Evolutionary conservation across 1,140 invertebrate genomes (phyloP), one percentile per base, ranked within the genome.

Genomic region (Coptotermes formosanus): DNA sequence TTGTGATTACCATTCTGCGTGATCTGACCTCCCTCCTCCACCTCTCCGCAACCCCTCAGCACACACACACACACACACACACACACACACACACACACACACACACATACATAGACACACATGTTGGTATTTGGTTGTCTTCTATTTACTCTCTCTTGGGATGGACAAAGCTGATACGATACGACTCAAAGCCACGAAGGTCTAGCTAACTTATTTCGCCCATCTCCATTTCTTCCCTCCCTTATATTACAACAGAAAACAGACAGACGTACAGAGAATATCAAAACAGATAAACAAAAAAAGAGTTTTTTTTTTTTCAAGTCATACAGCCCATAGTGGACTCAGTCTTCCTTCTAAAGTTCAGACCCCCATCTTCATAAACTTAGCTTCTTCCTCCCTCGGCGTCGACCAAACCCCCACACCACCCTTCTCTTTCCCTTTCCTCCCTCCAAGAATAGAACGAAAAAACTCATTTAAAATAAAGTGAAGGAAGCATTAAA

Each of bases 1-100:
- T 91, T 91, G 91, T 91, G 91, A 91, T 91, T 90, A 91, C 91
- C 90, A 90, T 89, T 88, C 86, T 88, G 82, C 87, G 88, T 85
- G 59, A 84, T 86, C 45, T 85, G 75, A 85, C 83, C 38, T 84
- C 87, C 87, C 87, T 88, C 87, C 87, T 52, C 59, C 38, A 38
- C 38, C 38, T 38, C 25, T 25, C 75, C 21, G 16, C 44, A 64
- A 43, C 75, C 75, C 85, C 69, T 44, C 19, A 19, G 25, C 84
- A 21, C 19, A 25, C 43, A 64, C 30, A 23, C 38, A 38, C 38
- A n/a, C n/a, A n/a, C n/a, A n/a, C n/a, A n/a, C n/a, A n/a, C 6
- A 16, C 52, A 11, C 85, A 75, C 52, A n/a, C 83, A 14, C 84
- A 30, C 85, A 45, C 85, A 44, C 85, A 43, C 85, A 45, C n/a